Evolutionary conservation across 2,888 invertebrate genomes (phyloP).

Genomic region (Lamproptera curius): DNA sequence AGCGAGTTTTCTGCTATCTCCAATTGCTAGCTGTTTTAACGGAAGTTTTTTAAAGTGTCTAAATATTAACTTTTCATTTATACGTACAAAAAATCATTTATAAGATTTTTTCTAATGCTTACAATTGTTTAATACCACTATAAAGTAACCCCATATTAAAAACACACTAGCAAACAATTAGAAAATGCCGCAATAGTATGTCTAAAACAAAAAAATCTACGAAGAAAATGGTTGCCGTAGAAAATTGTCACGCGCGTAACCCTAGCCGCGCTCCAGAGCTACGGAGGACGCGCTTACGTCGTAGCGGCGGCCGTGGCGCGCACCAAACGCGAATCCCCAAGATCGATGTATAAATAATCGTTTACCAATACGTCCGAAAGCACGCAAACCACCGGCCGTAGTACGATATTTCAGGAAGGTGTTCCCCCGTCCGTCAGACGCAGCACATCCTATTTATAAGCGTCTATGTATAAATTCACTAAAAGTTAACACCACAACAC

Average conservation of each 20-base stretch:
- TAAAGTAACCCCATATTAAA: too few relatives aligned
- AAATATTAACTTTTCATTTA: too few relatives aligned
- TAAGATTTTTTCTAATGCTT: too few relatives aligned
- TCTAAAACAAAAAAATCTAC: too few relatives aligned
- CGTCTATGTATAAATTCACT: constrained; percentile 79
- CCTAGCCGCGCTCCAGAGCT: constrained; percentile 7
- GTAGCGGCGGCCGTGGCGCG: constrained; percentile 36
- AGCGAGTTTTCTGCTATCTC: constrained; percentile 24
- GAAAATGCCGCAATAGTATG: too few relatives aligned
- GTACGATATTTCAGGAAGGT: constrained; percentile 79
- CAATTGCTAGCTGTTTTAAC: not conserved
- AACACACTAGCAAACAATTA: too few relatives aligned
- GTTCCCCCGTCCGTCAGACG: constrained; percentile 78
- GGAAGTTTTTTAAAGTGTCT: too few relatives aligned
- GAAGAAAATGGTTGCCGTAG: too few relatives aligned
- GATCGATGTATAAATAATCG: constrained; percentile 77
- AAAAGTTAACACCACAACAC: constrained; percentile 79
- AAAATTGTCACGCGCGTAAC: constrained; percentile 16
- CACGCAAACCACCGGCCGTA: constrained; percentile 73
- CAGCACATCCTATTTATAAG: constrained; percentile 79
- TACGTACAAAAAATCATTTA: too few relatives aligned
- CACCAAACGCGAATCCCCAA: constrained; percentile 49
- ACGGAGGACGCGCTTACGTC: constrained; percentile 18
- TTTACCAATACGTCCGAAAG: constrained; percentile 76
- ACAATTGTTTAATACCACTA: too few relatives aligned